Percentiles rank a stretch among this genome's conserved stretches.
These are phyloP conservation scores for Vicugna pacos DNA, from an alignment of 2,113 vertebrate species.

Conservation along the genomic window DNA sequence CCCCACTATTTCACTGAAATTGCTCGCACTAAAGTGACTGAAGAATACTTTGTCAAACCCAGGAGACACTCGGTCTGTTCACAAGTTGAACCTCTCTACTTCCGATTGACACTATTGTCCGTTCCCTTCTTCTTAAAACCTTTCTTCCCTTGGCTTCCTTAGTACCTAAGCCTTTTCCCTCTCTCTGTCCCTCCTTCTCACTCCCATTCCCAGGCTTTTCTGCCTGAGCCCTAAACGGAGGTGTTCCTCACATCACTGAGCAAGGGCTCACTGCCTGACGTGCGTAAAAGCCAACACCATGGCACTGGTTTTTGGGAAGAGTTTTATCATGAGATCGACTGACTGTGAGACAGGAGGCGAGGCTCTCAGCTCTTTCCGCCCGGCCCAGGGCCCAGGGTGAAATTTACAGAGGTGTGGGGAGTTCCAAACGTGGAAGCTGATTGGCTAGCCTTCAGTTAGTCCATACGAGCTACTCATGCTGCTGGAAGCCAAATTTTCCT, in stretches of 20 bases:
- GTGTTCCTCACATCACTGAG: not conserved
- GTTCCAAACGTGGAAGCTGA: not conserved
- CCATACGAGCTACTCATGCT: not conserved
- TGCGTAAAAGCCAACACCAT: not conserved
- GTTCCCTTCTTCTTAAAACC: not conserved
- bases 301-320: not conserved
- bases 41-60: not conserved
- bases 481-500: not conserved
- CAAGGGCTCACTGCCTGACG: not conserved
- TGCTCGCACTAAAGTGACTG: not conserved
- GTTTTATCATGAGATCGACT: too few species aligned
- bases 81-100: not conserved
- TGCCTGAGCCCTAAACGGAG: not conserved
- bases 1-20: not conserved
- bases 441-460: not conserved
- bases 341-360: too few species aligned
- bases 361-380: too few species aligned
- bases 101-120: not conserved
- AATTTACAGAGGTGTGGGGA: not conserved
- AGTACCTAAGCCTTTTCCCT: not conserved
- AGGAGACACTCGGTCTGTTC: not conserved
- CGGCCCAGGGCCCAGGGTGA: too few species aligned
- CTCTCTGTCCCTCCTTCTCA: not conserved
- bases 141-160: constrained; percentile 12
- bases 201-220: not conserved